Percentiles rank a stretch among this genome's conserved stretches.
Evolutionary conservation across 2,797 vertebrate species (phyloP).

Genomic region (Anisognathus igniventris): DNA sequence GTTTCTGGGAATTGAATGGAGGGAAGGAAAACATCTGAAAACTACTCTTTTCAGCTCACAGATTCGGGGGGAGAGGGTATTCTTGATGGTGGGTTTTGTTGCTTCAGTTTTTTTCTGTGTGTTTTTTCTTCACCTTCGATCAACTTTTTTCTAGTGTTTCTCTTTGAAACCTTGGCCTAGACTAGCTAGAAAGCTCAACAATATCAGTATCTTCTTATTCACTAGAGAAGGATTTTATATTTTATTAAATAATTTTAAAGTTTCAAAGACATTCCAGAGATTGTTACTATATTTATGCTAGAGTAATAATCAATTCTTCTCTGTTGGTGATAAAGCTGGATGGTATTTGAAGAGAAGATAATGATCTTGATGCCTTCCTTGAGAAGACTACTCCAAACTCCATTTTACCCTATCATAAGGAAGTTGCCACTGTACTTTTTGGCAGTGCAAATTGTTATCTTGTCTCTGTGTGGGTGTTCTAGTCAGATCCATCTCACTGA

Average conservation of each 20-base stretch:
- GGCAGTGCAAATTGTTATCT: not conserved
- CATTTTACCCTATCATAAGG: not conserved
- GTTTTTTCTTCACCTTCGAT: not conserved
- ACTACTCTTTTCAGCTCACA: not conserved
- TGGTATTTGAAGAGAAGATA: not conserved
- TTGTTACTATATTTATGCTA: not conserved
- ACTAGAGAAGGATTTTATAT: not conserved
- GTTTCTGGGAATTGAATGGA: not conserved
- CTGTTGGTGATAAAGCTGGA: not conserved
- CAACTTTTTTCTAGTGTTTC: not conserved
- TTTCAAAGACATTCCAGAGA: not conserved
- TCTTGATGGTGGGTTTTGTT: not conserved
- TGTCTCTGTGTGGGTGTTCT: not conserved
- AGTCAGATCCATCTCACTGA: not conserved
- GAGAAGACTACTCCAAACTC: not conserved
- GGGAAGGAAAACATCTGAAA: not conserved
- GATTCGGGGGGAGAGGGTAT: not conserved
- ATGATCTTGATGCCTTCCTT: not conserved
- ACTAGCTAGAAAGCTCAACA: not conserved
- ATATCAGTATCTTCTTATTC: not conserved
- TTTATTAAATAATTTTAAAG: not conserved
- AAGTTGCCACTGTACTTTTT: not conserved
- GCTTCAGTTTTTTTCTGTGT: not conserved
- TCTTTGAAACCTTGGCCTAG: not conserved
- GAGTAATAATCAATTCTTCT: not conserved